Conservation (phyloP, 1,140 invertebrate genomes). For the Heliothis subflexa region DNA sequence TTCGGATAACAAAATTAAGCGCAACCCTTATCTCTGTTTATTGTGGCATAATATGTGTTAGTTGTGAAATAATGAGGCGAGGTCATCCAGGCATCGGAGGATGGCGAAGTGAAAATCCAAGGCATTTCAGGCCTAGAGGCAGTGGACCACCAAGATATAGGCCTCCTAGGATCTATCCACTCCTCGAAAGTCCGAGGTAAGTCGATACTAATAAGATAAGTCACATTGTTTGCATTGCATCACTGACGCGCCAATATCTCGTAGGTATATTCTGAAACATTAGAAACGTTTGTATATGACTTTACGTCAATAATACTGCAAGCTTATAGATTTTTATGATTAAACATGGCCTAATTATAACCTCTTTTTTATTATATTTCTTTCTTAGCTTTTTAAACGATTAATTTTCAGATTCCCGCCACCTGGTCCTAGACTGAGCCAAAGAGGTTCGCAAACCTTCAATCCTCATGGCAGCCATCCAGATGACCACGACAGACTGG, state of each 20-base stretch:
- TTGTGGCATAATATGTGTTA: slow-evolving; percentile 58
- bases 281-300: slow-evolving; percentile 11
- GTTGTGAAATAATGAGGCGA: slow-evolving; percentile 76
- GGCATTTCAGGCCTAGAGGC: slow-evolving; percentile 75
- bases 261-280: slow-evolving; percentile 24
- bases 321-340: neutral
- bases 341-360: neutral
- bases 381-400: slow-evolving; percentile 23
- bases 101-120: slow-evolving; percentile 80
- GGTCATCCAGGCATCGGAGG: slow-evolving; percentile 77
- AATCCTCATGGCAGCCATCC: slow-evolving; percentile 48
- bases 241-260: slow-evolving; percentile 55
- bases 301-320: slow-evolving; percentile 1
- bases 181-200: slow-evolving; percentile 68
- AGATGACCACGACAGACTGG: slow-evolving; percentile 49
- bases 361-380: neutral
- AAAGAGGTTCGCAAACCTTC: slow-evolving; percentile 55
- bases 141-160: slow-evolving; percentile 70
- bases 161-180: slow-evolving; percentile 62
- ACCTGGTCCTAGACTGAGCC: slow-evolving; percentile 57
- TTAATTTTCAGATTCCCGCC: slow-evolving; percentile 69
- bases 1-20: slow-evolving; percentile 13
- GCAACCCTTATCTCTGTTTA: slow-evolving; percentile 14
- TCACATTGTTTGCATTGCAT: slow-evolving; percentile 46
- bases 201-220: neutral